phyloP scores from a whole-genome alignment of 2,113 vertebrate genomes.

The Helogale parvula region DNA sequence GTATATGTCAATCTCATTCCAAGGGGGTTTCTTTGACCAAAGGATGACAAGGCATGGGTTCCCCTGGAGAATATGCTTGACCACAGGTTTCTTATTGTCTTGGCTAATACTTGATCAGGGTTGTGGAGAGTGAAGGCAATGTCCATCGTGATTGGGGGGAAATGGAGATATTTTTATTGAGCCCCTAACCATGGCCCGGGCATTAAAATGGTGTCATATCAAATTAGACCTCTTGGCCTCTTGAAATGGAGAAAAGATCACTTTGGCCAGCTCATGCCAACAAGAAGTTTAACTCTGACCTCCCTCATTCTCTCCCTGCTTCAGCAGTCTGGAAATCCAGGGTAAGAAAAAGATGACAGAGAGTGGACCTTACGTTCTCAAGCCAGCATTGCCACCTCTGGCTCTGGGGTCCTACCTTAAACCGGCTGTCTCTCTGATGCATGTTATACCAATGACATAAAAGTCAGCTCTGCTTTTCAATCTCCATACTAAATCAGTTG shows the following conservation, averaged over 20 bases:
- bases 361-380: not conserved
- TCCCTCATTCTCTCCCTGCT: not conserved
- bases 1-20: not conserved
- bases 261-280: not conserved
- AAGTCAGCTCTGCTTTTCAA: not conserved
- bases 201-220: not conserved
- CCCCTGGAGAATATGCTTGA: not conserved
- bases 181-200: not conserved
- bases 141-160: not conserved
- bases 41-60: not conserved
- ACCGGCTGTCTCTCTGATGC: not conserved
- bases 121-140: not conserved
- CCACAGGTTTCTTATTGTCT: not conserved
- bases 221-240: not conserved
- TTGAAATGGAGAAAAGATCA: not conserved
- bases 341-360: not conserved
- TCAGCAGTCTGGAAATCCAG: not conserved
- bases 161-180: not conserved
- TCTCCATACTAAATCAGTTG: not conserved
- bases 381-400: not conserved
- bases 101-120: not conserved
- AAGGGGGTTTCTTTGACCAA: not conserved
- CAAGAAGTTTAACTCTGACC: not conserved
- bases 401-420: not conserved
- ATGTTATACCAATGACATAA: not conserved